Conservation (phyloP, 2,113 vertebrate species). For the Eurystomus gularis region DNA sequence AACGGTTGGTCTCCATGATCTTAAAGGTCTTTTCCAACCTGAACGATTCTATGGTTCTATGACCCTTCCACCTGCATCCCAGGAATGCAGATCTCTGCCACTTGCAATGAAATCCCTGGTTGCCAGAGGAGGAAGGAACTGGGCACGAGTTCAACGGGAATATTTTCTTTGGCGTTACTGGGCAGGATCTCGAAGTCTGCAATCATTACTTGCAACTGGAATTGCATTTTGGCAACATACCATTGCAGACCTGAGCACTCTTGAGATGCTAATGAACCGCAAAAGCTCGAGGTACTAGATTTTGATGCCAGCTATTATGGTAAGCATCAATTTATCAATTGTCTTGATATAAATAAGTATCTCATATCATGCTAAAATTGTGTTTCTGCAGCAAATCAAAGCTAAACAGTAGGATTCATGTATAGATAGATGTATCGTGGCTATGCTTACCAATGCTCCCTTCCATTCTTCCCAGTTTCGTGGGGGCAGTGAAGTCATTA, state of each 20-base stretch:
- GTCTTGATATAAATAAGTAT: background rate
- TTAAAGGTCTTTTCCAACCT: background rate
- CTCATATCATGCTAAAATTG: background rate
- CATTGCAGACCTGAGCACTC: slow-evolving; percentile 1
- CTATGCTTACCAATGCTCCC: background rate
- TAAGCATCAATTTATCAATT: slow-evolving; percentile 42
- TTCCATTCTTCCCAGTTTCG: background rate
- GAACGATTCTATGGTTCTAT: background rate
- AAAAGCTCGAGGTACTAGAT: background rate
- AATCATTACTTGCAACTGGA: background rate
- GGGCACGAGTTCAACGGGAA: background rate
- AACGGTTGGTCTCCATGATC: background rate
- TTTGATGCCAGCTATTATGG: background rate
- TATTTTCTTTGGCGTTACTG: background rate
- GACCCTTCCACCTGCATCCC: rapidly evolving
- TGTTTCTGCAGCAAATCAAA: slow-evolving; percentile 23
- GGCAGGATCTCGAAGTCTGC: background rate
- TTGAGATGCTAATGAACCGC: slow-evolving; percentile 20
- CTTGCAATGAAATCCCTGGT: background rate
- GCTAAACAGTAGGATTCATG: background rate
- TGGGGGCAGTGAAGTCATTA: background rate
- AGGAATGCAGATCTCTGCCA: background rate
- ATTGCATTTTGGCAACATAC: background rate
- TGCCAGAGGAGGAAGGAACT: background rate
- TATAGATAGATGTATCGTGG: background rate